These are phyloP conservation scores for Tragelaphus imberbis DNA, from an alignment of 2,113 vertebrate genomes.

Conservation along the genomic window DNA sequence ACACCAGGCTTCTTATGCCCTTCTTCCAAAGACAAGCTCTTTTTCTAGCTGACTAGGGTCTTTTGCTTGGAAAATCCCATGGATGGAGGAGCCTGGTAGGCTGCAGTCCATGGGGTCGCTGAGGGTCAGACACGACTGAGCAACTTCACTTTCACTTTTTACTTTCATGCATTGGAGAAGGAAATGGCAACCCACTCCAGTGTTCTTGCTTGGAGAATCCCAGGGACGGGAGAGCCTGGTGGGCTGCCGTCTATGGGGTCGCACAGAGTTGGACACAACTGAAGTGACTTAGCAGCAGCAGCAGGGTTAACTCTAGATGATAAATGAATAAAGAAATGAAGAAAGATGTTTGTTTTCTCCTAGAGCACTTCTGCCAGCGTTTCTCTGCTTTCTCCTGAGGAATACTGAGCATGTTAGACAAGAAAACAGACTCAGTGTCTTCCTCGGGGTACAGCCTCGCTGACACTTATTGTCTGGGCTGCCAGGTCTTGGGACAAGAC, in stretches of 20 bases:
- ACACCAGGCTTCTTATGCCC: rapidly evolving
- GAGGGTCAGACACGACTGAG: too few relatives aligned
- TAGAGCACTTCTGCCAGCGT: neutral
- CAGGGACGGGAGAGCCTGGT: too few relatives aligned
- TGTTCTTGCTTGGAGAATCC: too few relatives aligned
- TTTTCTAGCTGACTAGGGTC: neutral
- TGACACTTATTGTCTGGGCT: neutral
- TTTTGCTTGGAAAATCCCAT: too few relatives aligned
- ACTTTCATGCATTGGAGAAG: too few relatives aligned
- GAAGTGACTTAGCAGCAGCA: too few relatives aligned
- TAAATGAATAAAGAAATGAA: neutral
- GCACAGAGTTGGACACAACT: too few relatives aligned
- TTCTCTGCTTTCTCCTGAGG: neutral
- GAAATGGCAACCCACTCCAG: too few relatives aligned
- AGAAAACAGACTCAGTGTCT: neutral
- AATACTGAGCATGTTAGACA: neutral
- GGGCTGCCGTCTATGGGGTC: too few relatives aligned
- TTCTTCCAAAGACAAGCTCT: neutral
- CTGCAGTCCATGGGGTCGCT: too few relatives aligned
- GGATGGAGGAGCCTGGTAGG: too few relatives aligned
- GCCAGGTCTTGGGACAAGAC: neutral
- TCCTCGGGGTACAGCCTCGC: neutral
- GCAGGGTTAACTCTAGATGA: neutral
- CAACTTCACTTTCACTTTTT: too few relatives aligned
- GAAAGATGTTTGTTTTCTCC: neutral